A percentile compares a stretch with the other conserved stretches of the same genome.
These are phyloP conservation scores for Eremophila alpestris DNA, from an alignment of 2,797 vertebrate genomes.

Conservation along the genomic window DNA sequence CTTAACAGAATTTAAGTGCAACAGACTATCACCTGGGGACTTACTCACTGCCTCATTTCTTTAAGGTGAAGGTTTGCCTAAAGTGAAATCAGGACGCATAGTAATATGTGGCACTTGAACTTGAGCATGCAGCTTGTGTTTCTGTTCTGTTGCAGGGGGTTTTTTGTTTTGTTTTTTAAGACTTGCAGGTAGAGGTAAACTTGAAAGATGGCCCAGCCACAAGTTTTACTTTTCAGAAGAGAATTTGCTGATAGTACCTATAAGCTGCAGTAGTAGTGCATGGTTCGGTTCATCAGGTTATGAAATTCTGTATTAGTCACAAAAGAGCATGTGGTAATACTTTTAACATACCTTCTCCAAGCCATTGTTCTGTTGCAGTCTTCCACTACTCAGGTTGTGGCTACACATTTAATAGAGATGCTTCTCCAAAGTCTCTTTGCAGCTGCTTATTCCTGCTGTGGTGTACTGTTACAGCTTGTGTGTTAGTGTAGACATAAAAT, in stretches of 20 bases:
- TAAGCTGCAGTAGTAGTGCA: neutral
- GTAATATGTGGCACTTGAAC: neutral
- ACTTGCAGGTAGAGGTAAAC: neutral
- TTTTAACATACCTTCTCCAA: neutral
- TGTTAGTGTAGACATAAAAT: neutral
- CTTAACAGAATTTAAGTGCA: neutral
- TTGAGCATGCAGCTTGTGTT: neutral
- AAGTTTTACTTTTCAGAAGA: neutral
- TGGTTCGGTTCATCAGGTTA: neutral
- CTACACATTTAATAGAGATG: neutral
- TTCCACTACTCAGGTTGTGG: neutral
- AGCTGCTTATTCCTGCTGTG: neutral
- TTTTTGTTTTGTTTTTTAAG: neutral
- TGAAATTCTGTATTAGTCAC: neutral
- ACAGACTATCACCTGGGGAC: neutral
- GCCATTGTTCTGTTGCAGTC: neutral
- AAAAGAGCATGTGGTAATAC: neutral
- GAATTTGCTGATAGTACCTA: neutral
- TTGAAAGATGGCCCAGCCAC: neutral
- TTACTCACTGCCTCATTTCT: neutral
- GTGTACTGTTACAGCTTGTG: neutral
- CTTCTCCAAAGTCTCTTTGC: neutral
- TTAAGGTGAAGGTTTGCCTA: neutral
- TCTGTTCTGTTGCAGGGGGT: neutral
- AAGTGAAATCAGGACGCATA: neutral